Evolutionary conservation across 2,113 vertebrate genomes (phyloP).

Genomic region (Alaudala cheleensis): DNA sequence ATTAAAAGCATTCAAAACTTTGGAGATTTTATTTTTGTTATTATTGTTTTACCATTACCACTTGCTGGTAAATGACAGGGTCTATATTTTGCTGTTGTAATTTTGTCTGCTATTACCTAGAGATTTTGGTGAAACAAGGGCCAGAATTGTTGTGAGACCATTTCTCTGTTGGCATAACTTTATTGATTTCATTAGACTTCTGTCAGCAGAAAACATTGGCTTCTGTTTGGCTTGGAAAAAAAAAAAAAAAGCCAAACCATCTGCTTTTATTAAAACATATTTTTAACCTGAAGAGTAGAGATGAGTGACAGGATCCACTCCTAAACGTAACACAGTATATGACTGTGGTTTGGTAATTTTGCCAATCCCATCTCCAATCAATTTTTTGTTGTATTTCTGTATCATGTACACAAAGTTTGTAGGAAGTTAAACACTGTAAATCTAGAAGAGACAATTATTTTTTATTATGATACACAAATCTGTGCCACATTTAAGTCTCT

Average conservation of each 20-base stretch:
- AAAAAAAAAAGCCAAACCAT: background rate
- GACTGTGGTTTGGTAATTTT: background rate
- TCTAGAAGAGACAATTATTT: background rate
- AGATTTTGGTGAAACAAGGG: background rate
- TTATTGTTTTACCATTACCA: background rate
- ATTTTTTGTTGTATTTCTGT: background rate
- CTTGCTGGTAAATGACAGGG: background rate
- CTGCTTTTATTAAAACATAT: slow-evolving; percentile 20
- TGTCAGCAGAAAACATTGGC: background rate
- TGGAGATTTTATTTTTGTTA: background rate
- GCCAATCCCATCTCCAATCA: background rate
- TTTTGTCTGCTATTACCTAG: background rate
- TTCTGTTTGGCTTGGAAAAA: background rate
- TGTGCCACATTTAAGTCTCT: background rate
- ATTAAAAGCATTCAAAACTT: background rate
- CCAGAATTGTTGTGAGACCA: background rate
- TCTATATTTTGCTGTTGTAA: background rate
- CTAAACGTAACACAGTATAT: background rate
- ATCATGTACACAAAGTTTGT: background rate
- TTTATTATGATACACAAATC: background rate
- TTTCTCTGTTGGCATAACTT: background rate
- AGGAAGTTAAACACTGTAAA: background rate
- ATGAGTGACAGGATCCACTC: background rate
- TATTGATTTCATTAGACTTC: slow-evolving; percentile 3
- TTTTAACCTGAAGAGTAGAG: background rate